Base-by-base conservation (phyloP, 2,888 invertebrate genomes). In the Protodeltote pygarga region DNA sequence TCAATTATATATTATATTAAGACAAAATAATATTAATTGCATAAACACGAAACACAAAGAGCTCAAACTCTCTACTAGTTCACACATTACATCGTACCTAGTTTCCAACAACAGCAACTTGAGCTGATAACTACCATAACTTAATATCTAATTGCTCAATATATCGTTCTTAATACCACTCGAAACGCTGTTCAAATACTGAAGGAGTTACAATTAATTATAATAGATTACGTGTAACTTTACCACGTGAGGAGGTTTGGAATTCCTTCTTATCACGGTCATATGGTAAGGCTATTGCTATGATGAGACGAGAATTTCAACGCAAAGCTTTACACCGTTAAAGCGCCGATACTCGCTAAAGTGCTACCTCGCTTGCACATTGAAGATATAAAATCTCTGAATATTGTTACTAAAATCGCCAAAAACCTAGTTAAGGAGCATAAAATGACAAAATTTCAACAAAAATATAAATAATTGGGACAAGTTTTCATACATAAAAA, bases 291-390 rank as follows among this genome's bases (percentile, higher is more conserved):
- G 42, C 15, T 34, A 28, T 25, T n/a, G 13, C 19, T 31, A 19
- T 16, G 11, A 42, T n/a, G n/a, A 28, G 20, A 31, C 3, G 25
- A 32, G 38, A 53, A 58, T 65, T 52, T 45, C 20, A 27, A 20
- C 13, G 16, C 40, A 50, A 66, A 58, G 31, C 52, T 48, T 51
- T 33, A 42, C 27, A n/a, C n/a, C n/a, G n/a, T n/a, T n/a, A n/a
- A n/a, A n/a, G n/a, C n/a, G n/a, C n/a, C n/a, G n/a, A n/a, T n/a
- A n/a, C n/a, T n/a, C n/a, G n/a, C n/a, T n/a, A n/a, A n/a, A n/a
- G n/a, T n/a, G n/a, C n/a, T n/a, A n/a, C n/a, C n/a, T n/a, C n/a
- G n/a, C n/a, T n/a, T n/a, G n/a, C n/a, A n/a, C n/a, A n/a, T n/a
- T n/a, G n/a, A n/a, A n/a, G n/a, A n/a, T n/a, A n/a, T n/a, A n/a